A percentile compares a stretch with the other conserved stretches of the same genome.
These are phyloP conservation scores for Periphyllus acericola DNA, from an alignment of 2,888 invertebrate species.

Conservation along the genomic window DNA sequence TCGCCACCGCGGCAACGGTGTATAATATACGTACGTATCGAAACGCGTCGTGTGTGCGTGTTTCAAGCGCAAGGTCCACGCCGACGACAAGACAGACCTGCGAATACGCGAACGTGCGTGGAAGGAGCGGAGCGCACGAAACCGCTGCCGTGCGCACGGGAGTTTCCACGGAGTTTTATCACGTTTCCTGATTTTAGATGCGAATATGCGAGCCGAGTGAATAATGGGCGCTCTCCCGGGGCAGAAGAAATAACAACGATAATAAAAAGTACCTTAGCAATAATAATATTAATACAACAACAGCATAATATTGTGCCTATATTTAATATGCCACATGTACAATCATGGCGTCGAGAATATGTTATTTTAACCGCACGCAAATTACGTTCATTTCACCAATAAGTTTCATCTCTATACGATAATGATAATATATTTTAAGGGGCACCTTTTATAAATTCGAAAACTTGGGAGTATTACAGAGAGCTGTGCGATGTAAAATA, in stretches of 20 bases:
- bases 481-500: too few relatives aligned
- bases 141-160: slow-evolving; percentile 58
- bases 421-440: background rate
- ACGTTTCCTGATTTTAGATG: slow-evolving; percentile 54
- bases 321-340: background rate
- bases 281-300: background rate
- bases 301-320: background rate
- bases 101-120: background rate
- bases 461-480: background rate
- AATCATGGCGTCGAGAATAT: background rate
- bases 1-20: background rate
- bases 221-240: background rate
- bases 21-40: background rate
- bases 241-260: background rate
- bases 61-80: background rate
- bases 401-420: background rate
- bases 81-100: background rate
- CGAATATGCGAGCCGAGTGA: background rate
- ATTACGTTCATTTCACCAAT: too few relatives aligned
- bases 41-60: slow-evolving; percentile 29
- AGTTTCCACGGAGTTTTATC: slow-evolving; percentile 44
- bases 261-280: background rate
- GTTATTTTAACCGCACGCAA: too few relatives aligned
- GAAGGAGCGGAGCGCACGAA: slow-evolving; percentile 38
- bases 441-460: background rate